Conservation (phyloP, 2,797 vertebrate species). For the Toxotes lorentzi region DNA sequence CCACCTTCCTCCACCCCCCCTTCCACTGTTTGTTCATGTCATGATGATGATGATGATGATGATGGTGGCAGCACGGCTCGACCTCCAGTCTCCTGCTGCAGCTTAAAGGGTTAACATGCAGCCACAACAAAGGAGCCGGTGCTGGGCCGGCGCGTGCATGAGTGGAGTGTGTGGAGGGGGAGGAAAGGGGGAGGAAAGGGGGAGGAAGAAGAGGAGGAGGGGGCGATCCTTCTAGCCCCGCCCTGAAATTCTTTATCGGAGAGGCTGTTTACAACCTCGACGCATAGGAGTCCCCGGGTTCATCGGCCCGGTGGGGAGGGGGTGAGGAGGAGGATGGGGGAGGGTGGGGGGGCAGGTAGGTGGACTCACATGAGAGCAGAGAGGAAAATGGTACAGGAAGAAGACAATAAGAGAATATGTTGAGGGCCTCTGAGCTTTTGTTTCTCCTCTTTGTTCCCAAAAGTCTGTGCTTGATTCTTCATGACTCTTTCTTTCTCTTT, state of each 20-base stretch:
- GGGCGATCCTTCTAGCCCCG: conserved; percentile 64
- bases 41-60: conserved; percentile 23
- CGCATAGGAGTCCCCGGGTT: conserved; percentile 76
- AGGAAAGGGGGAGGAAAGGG: not conserved
- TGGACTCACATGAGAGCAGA: conserved; percentile 23
- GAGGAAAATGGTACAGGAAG: conserved; percentile 53
- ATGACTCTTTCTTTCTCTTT: conserved; percentile 16
- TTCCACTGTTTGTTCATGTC: conserved; percentile 1
- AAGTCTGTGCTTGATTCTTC: not conserved
- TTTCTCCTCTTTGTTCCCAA: conserved; percentile 22
- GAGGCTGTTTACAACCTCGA: conserved; percentile 77
- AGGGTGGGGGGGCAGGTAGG: conserved; percentile 3
- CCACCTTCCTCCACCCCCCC: not conserved
- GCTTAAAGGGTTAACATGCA: conserved; percentile 68
- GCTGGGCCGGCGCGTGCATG: conserved; percentile 36
- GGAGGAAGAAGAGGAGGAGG: conserved; percentile 1
- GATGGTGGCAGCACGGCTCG: conserved; percentile 2
- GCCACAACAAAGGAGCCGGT: conserved; percentile 78
- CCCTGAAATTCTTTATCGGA: conserved; percentile 79
- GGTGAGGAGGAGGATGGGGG: conserved; percentile 4
- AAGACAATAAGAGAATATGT: conserved; percentile 60
- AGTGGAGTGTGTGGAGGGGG: conserved; percentile 16
- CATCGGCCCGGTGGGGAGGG: conserved; percentile 56
- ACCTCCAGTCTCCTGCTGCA: conserved; percentile 25
- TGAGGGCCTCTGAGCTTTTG: conserved; percentile 17